A percentile compares a stretch with the other conserved stretches of the same genome.
These are phyloP conservation scores for Dasyurus viverrinus DNA, from an alignment of 2,113 vertebrate species.

Conservation along the genomic window DNA sequence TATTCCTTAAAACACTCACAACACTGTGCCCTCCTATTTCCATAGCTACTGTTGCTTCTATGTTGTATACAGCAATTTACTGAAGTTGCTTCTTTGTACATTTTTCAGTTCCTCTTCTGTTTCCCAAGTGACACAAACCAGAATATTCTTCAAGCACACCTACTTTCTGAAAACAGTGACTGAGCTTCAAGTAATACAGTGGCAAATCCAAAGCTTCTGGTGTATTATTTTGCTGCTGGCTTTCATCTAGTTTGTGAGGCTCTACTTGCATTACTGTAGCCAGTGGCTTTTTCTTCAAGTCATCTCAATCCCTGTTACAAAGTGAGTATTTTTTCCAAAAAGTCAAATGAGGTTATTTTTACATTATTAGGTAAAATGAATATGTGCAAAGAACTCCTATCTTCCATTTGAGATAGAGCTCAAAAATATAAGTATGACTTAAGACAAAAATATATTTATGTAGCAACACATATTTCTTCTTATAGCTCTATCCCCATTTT, in stretches of 20 bases:
- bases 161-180: slow-evolving; percentile 81
- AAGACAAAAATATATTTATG: slow-evolving; percentile 48
- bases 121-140: slow-evolving; percentile 19
- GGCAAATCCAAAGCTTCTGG: slow-evolving; percentile 86
- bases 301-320: slow-evolving; percentile 92
- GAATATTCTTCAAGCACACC: slow-evolving; percentile 70
- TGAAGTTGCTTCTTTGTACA: neutral
- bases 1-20: neutral
- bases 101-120: slow-evolving; percentile 71
- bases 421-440: slow-evolving; percentile 36
- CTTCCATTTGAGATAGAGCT: neutral
- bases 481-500: slow-evolving; percentile 39
- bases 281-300: slow-evolving; percentile 94
- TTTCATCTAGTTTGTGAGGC: slow-evolving; percentile 93
- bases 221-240: slow-evolving; percentile 84
- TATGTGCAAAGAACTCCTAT: neutral
- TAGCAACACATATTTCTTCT: slow-evolving; percentile 29
- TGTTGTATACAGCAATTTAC: neutral
- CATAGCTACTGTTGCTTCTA: neutral
- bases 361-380: slow-evolving; percentile 1
- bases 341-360: slow-evolving; percentile 42
- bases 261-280: slow-evolving; percentile 95
- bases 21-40: rapidly evolving
- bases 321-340: slow-evolving; percentile 85
- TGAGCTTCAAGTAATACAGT: slow-evolving; percentile 85